phyloP scores from a whole-genome alignment of 2,113 vertebrate species.

The Steatornis caripensis region DNA sequence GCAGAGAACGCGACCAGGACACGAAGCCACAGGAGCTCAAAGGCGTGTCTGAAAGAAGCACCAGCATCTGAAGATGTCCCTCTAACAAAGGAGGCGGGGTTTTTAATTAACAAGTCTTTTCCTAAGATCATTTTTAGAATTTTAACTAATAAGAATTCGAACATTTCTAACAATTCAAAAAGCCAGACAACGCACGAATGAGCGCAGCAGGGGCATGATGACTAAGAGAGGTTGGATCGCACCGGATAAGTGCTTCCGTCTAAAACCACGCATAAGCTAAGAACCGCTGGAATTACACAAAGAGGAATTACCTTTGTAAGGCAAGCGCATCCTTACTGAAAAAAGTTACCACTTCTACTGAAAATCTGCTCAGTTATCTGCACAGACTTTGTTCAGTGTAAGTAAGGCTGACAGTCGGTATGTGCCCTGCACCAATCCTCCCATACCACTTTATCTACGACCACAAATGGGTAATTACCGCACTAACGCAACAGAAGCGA shows the following conservation, averaged over 20 bases:
- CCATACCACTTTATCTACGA: background rate
- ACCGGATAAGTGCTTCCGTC: rapidly evolving
- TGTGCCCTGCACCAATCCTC: background rate
- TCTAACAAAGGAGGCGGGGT: background rate
- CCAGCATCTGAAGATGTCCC: background rate
- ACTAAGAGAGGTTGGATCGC: background rate
- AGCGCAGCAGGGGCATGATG: background rate
- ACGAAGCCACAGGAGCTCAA: background rate
- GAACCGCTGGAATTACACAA: background rate
- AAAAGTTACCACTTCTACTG: rapidly evolving
- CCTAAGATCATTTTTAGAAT: rapidly evolving
- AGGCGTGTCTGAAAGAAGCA: background rate
- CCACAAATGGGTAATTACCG: background rate
- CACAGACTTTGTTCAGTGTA: rapidly evolving
- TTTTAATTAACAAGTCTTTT: background rate
- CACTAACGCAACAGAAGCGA: rapidly evolving
- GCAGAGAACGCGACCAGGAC: background rate
- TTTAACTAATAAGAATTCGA: rapidly evolving
- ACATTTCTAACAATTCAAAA: background rate
- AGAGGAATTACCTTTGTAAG: background rate
- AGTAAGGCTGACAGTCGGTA: background rate
- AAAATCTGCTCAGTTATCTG: rapidly evolving
- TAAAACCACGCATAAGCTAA: background rate
- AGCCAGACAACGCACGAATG: background rate
- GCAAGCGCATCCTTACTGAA: background rate